These are phyloP conservation scores for Steinernema carpocapsae DNA, from an alignment of 2,888 invertebrate genomes.

Conservation along the genomic window DNA sequence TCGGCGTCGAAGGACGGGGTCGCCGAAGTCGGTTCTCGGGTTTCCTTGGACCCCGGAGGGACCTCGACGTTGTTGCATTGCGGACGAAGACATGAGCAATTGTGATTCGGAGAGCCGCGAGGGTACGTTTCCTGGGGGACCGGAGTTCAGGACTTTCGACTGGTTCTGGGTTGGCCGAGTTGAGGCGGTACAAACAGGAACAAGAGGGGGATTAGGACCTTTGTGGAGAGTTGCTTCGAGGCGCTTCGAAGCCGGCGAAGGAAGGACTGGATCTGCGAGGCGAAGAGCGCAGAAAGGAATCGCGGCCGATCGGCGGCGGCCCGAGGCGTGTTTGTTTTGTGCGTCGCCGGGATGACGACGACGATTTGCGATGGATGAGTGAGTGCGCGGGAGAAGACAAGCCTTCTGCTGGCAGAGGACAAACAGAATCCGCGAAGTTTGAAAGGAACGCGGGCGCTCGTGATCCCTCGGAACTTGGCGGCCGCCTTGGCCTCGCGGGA, in stretches of 20 bases:
- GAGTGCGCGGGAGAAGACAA: background rate
- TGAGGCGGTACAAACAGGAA: background rate
- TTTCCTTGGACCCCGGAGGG: background rate
- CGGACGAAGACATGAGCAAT: background rate
- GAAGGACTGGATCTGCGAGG: background rate
- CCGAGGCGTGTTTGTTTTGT: background rate
- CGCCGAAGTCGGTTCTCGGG: background rate
- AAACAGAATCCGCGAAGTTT: background rate
- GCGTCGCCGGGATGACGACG: background rate
- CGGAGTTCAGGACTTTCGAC: background rate
- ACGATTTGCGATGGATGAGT: background rate
- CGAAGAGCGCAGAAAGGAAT: background rate
- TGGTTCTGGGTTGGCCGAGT: background rate
- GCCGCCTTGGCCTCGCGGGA: background rate
- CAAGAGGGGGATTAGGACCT: constrained; percentile 27
- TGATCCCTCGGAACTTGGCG: background rate
- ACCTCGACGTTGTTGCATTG: constrained; percentile 12
- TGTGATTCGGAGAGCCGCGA: background rate
- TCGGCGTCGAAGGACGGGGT: background rate
- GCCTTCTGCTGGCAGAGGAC: background rate
- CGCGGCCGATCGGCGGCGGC: background rate
- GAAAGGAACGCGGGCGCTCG: background rate
- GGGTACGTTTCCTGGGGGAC: background rate
- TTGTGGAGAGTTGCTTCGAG: too few species aligned
- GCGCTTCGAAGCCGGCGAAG: background rate